Percentiles rank a stretch among this genome's conserved stretches.
phyloP scores from a whole-genome alignment of 2,113 vertebrate genomes.

The Tympanuchus pallidicinctus region DNA sequence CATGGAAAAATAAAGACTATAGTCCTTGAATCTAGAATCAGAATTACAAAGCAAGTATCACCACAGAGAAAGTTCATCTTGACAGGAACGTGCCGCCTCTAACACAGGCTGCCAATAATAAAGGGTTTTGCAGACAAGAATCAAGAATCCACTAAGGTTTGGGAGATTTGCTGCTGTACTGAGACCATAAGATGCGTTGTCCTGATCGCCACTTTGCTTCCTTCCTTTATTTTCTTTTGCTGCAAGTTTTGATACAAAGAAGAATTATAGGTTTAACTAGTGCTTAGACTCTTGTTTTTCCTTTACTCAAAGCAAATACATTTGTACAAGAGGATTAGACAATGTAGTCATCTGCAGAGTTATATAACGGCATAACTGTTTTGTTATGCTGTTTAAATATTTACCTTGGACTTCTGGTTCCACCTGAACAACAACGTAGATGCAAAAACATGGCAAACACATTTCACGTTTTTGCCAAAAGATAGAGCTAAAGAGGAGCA shows the following conservation, averaged over 20 bases:
- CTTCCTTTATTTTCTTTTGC: not conserved
- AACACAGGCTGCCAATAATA: not conserved
- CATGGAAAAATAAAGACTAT: not conserved
- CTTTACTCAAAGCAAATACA: not conserved
- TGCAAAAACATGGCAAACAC: not conserved
- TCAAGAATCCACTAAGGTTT: not conserved
- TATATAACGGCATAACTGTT: not conserved
- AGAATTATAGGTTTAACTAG: not conserved
- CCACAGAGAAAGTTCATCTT: not conserved
- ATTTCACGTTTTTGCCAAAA: not conserved
- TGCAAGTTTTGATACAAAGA: not conserved
- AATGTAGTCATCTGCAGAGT: not conserved
- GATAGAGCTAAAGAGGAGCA: not conserved
- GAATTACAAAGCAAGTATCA: not conserved
- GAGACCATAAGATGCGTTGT: accelerated
- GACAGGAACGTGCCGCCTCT: not conserved
- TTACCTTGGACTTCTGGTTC: not conserved
- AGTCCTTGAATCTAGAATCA: not conserved
- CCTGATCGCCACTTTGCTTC: not conserved
- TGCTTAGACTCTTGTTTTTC: not conserved
- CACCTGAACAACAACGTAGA: not conserved
- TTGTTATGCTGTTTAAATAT: not conserved
- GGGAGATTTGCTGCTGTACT: not conserved
- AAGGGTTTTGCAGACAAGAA: not conserved
- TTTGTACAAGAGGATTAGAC: not conserved